Base-by-base conservation (phyloP, 2,888 invertebrate genomes). In the Heteropelma amictum region DNA sequence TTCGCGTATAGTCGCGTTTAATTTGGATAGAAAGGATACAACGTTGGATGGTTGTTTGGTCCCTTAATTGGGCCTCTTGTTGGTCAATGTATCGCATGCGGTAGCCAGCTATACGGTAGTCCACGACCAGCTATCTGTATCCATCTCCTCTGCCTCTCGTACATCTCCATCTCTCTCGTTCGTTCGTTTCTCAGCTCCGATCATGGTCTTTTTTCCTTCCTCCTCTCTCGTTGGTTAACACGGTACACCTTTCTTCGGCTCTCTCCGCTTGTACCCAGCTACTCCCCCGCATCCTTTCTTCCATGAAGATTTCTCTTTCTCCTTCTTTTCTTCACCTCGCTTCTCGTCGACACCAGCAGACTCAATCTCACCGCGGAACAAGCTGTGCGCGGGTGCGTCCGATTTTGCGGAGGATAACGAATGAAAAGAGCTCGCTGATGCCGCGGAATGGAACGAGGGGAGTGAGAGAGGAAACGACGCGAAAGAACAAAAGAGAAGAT, bases 61-160 rank as follows among this genome's bases (percentile, higher is more conserved):
- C 80, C 82, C 85, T 88, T 88, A 88, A 88, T 88, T 87, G 87
- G 88, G 80, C 81, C 75, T 83, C 84, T 76, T 87, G 88, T 89
- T 86, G 81, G 81, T 77, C 77, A 82, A 81, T 83, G 58, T 87
- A 85, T 87, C 85, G 82, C 79, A 77, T 54, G 78, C 83, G 76
- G 85, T 83, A 84, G 83, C 58, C 81, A 74, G 71, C 80, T 73
- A 54, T 54, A 77, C 82, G 80, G 82, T 84, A 83, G 82, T 85
- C 81, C 78, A 33, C 28, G 33, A 4, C 33, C 54, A 80, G 75
- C 78, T 76, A 81, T 80, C 76, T 79, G 75, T 77, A 71, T 77
- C 69, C 72, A 76, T 77, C 71, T 79, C 70, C 49, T 54, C 64
- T 26, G 21, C 51, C 49, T 68, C 54, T 58, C 63, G 45, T 61